Base-by-base conservation (phyloP, 2,888 invertebrate genomes). In the Pollenia labialis region DNA sequence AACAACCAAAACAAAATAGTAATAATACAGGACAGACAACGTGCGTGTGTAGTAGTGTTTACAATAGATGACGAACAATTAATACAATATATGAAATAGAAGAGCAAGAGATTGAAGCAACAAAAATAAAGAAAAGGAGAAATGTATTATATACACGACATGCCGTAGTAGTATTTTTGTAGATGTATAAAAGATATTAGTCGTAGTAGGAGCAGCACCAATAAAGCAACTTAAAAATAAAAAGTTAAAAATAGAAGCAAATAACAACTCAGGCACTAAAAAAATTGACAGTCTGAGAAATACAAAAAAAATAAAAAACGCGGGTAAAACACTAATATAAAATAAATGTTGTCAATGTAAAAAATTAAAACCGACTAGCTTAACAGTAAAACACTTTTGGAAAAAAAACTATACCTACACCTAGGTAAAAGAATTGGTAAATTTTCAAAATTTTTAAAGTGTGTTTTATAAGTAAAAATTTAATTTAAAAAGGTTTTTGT, bases 211-310 rank as follows among this genome's bases (percentile, higher is more conserved):
- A 40, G 64, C 71, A 50, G 69, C 69, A 46, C 69, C 56, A 62
- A 79, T 81, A 82, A 83, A 86, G 16, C 80, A 86, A 83, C 76
- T 81, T 87, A 84, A 87, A 84, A 87, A 87, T 87, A 87, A 87
- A 84, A 84, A 81, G 84, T 87, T 87, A 84, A 87, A 87, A 84
- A 87, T 87, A 87, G 87, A 87, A 81, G 81, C 87, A 60, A 56
- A 76, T 74, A 75, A 69, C 52, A 76, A 50, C 44, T 68, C 62
- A 64, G 74, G n/a, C 74, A 62, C 80, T 77, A 83, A 77, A 74
- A 32, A 32, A 72, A 68, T 68, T 72, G 60, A 85, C 79, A 85
- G 74, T 66, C n/a, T 18, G 58, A 60, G 71, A 72, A 83, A 54
- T 74, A 79, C 42, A 79, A 84, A 75, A 77, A 77, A 46, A 76